Conservation (phyloP, 2,888 invertebrate genomes). For the Fragum fragum region DNA sequence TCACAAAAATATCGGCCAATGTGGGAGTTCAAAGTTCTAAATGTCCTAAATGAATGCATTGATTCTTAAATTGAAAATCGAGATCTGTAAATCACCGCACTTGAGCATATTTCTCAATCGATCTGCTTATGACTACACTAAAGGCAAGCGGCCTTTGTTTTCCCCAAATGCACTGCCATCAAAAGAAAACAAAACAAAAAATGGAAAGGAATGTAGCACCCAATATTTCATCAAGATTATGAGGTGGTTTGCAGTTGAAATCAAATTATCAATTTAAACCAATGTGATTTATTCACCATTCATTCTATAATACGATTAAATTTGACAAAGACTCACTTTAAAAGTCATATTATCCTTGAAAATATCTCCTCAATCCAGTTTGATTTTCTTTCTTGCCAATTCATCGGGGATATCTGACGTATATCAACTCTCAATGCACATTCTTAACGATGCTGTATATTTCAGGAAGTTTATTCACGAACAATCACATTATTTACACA, state of each 20-base stretch:
- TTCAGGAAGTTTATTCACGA: neutral
- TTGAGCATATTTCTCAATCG: too few relatives aligned
- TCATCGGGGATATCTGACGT: slow-evolving; percentile 3
- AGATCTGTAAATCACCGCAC: too few relatives aligned
- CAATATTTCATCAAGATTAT: too few relatives aligned
- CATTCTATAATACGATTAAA: slow-evolving; percentile 8
- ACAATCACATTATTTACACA: neutral
- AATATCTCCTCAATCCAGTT: slow-evolving; percentile 7
- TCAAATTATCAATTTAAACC: neutral
- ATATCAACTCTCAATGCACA: neutral
- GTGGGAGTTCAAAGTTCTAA: too few relatives aligned
- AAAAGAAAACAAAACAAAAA: too few relatives aligned
- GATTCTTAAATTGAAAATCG: too few relatives aligned
- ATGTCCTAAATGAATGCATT: too few relatives aligned
- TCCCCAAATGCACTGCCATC: too few relatives aligned
- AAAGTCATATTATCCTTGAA: neutral
- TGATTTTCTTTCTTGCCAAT: slow-evolving; percentile 1
- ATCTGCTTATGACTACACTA: too few relatives aligned
- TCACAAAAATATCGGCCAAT: too few relatives aligned
- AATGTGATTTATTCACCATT: slow-evolving; percentile 3
- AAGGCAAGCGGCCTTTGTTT: too few relatives aligned
- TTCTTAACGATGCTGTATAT: neutral
- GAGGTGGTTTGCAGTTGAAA: neutral
- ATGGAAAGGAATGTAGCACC: too few relatives aligned
- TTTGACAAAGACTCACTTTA: slow-evolving; percentile 4